Conservation (phyloP, 2,888 invertebrate species). For the Heliconius charithonia region DNA sequence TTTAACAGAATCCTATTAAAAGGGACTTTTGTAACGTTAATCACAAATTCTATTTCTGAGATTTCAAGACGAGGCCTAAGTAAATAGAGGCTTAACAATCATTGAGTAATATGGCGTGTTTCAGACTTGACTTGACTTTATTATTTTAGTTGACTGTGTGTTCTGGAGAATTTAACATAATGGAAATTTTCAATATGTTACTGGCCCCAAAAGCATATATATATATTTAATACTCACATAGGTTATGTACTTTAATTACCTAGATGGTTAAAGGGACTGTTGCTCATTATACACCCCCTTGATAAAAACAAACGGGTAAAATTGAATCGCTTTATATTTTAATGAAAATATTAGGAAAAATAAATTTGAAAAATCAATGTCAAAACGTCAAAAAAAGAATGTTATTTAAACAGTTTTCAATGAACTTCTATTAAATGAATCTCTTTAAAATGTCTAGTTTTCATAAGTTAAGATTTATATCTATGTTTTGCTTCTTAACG, state of each 20-base stretch:
- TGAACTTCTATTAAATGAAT: too few relatives aligned
- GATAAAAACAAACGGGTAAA: too few relatives aligned
- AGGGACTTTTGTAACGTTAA: constrained; percentile 30
- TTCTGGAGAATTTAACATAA: background rate
- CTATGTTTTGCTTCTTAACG: too few relatives aligned
- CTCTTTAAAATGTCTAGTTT: too few relatives aligned
- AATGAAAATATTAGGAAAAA: too few relatives aligned
- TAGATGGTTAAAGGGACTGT: too few relatives aligned
- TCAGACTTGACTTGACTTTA: constrained; percentile 7
- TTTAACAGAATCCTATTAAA: constrained; percentile 33
- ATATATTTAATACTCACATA: background rate
- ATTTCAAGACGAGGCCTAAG: constrained; percentile 28
- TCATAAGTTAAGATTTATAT: too few relatives aligned
- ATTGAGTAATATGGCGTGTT: constrained; percentile 17
- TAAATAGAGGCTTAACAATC: constrained; percentile 25
- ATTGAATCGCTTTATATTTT: too few relatives aligned
- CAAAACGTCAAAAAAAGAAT: too few relatives aligned
- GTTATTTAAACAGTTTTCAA: too few relatives aligned
- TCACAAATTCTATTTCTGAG: constrained; percentile 31
- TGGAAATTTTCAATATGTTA: background rate
- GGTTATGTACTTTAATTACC: background rate
- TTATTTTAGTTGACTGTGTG: background rate
- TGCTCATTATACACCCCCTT: too few relatives aligned
- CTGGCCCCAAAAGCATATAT: background rate
- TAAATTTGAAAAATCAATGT: too few relatives aligned